Conservation (phyloP, 2,113 vertebrate species). For the Ivindomyrus marchei region DNA sequence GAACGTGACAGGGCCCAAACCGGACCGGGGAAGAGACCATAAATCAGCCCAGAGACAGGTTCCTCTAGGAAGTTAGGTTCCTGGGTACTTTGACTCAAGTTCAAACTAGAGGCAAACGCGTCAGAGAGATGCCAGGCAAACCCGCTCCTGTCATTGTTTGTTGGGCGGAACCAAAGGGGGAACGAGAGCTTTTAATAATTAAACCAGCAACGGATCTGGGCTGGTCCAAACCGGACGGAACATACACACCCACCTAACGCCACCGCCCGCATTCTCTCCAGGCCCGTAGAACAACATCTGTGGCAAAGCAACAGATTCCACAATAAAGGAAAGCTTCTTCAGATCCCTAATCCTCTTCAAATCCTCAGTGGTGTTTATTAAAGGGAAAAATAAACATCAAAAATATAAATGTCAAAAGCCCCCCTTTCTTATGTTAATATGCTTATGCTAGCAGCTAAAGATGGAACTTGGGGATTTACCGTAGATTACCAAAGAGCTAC, state of each 20-base stretch:
- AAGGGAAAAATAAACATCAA: constrained; percentile 27
- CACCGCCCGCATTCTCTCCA: constrained; percentile 15
- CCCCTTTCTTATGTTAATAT: constrained; percentile 21
- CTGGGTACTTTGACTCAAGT: neutral
- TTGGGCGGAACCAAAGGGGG: neutral
- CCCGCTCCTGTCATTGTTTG: neutral
- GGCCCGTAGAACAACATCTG: constrained; percentile 10
- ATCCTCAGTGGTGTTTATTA: constrained; percentile 20
- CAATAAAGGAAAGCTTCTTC: constrained; percentile 31
- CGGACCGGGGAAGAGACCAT: neutral
- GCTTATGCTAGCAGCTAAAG: constrained; percentile 26
- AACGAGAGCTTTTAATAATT: neutral
- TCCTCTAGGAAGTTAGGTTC: neutral
- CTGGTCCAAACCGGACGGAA: neutral
- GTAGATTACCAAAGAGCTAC: constrained; percentile 19
- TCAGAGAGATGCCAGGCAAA: neutral
- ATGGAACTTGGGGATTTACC: constrained; percentile 26
- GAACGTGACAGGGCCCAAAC: neutral
- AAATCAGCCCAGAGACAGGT: neutral
- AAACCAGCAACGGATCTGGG: neutral
- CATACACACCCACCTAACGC: neutral
- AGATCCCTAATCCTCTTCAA: constrained; percentile 32
- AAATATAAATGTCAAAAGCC: constrained; percentile 23
- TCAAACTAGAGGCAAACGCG: neutral
- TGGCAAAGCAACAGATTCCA: constrained; percentile 22